Base-by-base conservation (phyloP, 2,113 vertebrate species). In the Poeciliopsis occidentalis region DNA sequence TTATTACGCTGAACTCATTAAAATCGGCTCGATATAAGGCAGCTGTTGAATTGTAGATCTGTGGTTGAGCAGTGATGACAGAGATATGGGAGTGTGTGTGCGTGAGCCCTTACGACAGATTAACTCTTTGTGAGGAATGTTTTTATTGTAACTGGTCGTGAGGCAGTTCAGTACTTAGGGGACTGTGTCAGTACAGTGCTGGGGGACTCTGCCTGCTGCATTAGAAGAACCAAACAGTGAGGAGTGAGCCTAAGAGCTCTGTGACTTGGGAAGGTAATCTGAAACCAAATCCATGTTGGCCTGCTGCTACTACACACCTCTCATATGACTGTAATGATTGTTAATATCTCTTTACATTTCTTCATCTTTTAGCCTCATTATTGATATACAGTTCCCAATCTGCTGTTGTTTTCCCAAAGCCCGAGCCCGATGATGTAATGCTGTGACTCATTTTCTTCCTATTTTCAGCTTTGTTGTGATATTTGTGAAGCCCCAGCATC, bases 241-340 rank as follows among this genome's bases (percentile, higher is more conserved):
- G 96, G 97, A 96, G 94, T 95, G 95, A 97, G 95, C 95, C 95
- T 97, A 96, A 98, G 96, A 97, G 95, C 96, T 94, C 92, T 93
- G 94, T 95, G 95, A 96, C 95, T 94, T 93, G 94, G 93, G 90
- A 24, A 90, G 91, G 97, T 95, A 98, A 99, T 95, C 91, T 91
- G 96, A 98, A 95, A 95, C 94, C 94, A 96, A 97, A 97, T 97
- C 97, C 94, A 97, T 97, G 94, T 93, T 93, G 95, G 95, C 96
- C 60, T 86, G 95, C 96, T 96, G 96, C 85, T 91, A 91, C 95
- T 94, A 93, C 94, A 92, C 94, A 94, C 93, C 92, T 95, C 85
- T 87, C 89, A 90, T 93, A 93, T 94, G 93, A 90, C 88, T 95
- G 90, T 96, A 95, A 95, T 95, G 95, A 96, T 95, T 93, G 93